Conservation (phyloP, 1,140 invertebrate species). For the Drosophila takahashii region DNA sequence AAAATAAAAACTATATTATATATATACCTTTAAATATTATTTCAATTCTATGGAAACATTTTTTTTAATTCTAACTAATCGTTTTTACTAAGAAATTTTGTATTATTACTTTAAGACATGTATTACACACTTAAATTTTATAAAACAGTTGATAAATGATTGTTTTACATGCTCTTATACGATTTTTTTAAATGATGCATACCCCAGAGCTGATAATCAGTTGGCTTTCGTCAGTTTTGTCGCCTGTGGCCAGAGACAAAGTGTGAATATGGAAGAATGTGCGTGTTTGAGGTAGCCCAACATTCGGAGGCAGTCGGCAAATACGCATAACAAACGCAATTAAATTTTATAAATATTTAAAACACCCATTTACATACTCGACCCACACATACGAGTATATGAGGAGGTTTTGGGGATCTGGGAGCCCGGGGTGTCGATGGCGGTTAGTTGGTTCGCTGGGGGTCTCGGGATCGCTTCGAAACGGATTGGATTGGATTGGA, state of each 20-base stretch:
- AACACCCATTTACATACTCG: constrained; percentile 71
- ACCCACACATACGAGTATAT: constrained; percentile 30
- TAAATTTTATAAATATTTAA: constrained; percentile 82
- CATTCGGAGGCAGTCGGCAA: constrained; percentile 34
- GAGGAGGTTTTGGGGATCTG: constrained; percentile 1
- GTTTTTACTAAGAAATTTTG: too few relatives aligned
- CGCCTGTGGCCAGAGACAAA: constrained; percentile 38
- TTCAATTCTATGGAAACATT: too few relatives aligned
- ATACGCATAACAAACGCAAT: constrained; percentile 77
- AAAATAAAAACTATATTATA: too few relatives aligned
- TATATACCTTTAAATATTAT: too few relatives aligned
- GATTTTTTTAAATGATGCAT: background rate
- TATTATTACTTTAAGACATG: too few relatives aligned
- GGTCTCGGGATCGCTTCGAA: constrained; percentile 3
- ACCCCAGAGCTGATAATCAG: background rate
- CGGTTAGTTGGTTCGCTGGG: constrained; percentile 8
- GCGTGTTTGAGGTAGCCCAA: constrained; percentile 64
- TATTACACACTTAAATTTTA: too few relatives aligned
- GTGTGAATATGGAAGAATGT: constrained; percentile 73
- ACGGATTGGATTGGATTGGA: background rate
- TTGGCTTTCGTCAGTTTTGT: constrained; percentile 13
- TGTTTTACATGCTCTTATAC: background rate
- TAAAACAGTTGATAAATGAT: background rate
- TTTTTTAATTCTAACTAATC: too few relatives aligned
- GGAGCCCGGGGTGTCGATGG: constrained; percentile 2